Evolutionary conservation across 2,888 invertebrate genomes (phyloP).

Genomic region (Xestoiulus laeticollis): DNA sequence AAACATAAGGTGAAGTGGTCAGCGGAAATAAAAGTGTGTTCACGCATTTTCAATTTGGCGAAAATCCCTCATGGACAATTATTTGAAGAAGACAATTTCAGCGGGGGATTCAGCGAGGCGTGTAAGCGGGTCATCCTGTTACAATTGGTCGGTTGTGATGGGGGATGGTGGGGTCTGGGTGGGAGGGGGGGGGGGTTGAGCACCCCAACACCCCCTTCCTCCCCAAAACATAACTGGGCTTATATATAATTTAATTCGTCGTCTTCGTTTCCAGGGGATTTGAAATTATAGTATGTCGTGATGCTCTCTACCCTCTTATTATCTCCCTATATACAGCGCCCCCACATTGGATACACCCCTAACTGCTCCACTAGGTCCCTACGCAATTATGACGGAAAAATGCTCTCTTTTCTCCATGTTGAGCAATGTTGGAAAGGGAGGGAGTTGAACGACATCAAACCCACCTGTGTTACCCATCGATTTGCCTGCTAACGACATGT

Average conservation of each 20-base stretch:
- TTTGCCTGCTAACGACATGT: too few species aligned
- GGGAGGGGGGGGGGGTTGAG: background rate
- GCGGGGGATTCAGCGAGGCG: background rate
- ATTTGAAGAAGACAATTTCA: slow-evolving; percentile 26
- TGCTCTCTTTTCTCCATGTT: background rate
- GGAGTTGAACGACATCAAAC: too few species aligned
- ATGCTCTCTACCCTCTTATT: too few species aligned
- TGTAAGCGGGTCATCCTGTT: background rate
- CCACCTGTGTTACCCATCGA: too few species aligned
- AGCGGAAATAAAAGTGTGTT: slow-evolving; percentile 6
- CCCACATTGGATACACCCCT: too few species aligned
- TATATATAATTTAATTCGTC: background rate
- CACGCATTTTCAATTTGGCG: slow-evolving; percentile 26
- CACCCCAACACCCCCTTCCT: background rate
- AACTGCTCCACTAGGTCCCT: too few species aligned
- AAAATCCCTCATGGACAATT: slow-evolving; percentile 26
- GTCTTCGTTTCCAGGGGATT: background rate
- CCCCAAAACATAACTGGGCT: background rate
- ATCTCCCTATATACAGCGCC: too few species aligned
- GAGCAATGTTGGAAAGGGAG: too few species aligned
- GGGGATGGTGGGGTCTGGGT: too few species aligned
- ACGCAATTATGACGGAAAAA: background rate
- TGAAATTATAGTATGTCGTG: background rate
- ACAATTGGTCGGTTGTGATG: background rate
- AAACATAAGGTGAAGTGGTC: slow-evolving; percentile 26